A percentile compares a stretch with the other conserved stretches of the same genome.
Conservation (phyloP, 2,797 vertebrate species). For the Cetoscarus ocellatus region DNA sequence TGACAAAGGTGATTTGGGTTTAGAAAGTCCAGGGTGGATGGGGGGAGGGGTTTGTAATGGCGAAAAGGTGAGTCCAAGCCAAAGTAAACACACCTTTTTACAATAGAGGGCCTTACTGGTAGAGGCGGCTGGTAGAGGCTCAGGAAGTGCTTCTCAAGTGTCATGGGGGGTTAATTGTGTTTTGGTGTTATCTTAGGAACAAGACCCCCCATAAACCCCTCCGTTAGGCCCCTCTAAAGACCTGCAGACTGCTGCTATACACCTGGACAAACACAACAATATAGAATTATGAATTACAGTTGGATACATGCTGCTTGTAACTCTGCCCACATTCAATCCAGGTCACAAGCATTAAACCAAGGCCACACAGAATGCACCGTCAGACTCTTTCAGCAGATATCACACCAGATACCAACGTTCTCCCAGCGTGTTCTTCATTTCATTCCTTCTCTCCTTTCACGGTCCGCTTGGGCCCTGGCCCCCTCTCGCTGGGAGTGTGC, state of each 20-base stretch:
- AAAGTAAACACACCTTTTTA: conserved; percentile 79
- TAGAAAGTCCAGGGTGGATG: conserved; percentile 24
- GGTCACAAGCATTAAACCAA: not conserved
- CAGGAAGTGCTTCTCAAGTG: conserved; percentile 80
- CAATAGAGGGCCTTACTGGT: conserved; percentile 75
- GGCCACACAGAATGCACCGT: conserved; percentile 11
- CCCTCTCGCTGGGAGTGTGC: conserved; percentile 27
- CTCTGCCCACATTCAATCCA: not conserved
- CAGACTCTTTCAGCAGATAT: not conserved
- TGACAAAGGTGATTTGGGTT: conserved; percentile 73
- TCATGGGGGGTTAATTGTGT: conserved; percentile 83
- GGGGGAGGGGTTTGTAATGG: conserved; percentile 40
- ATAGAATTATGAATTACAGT: conserved; percentile 51
- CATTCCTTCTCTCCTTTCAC: conserved; percentile 7
- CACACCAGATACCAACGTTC: not conserved
- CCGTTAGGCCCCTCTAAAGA: conserved; percentile 28
- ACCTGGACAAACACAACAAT: conserved; percentile 83
- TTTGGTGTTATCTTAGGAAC: conserved; percentile 85
- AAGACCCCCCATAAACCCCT: conserved; percentile 66
- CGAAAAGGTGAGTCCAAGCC: conserved; percentile 69
- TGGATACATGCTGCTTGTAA: conserved; percentile 11
- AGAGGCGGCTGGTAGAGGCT: conserved; percentile 63
- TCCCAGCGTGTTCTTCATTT: conserved; percentile 4
- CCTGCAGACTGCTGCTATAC: conserved; percentile 48
- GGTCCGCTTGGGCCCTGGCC: not conserved